These are phyloP conservation scores for Chouioia cunea DNA, from an alignment of 2,888 invertebrate species.

Conservation along the genomic window DNA sequence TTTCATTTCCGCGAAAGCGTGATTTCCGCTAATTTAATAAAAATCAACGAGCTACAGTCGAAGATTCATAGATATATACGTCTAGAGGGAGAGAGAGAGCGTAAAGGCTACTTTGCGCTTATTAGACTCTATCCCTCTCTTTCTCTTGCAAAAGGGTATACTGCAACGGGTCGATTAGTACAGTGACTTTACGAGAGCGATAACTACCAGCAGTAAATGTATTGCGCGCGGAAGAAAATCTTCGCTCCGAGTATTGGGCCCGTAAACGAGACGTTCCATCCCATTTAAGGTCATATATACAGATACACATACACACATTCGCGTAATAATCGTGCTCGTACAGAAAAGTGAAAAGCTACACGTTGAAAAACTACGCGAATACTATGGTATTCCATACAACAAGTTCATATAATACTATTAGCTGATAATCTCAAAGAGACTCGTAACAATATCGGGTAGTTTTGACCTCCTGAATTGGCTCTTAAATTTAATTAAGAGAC, in stretches of 20 bases:
- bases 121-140: neutral
- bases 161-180: constrained; percentile 23
- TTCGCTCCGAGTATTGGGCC: constrained; percentile 21
- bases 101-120: constrained; percentile 17
- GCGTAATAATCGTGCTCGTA: too few relatives aligned
- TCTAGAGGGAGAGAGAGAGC: neutral
- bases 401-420: too few relatives aligned
- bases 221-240: constrained; percentile 26
- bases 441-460: neutral
- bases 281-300: constrained; percentile 3
- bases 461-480: neutral
- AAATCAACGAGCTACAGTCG: constrained; percentile 8
- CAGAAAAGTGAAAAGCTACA: constrained; percentile 28
- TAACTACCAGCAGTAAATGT: constrained; percentile 34
- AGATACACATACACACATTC: too few relatives aligned
- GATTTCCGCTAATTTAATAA: constrained; percentile 26
- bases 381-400: too few relatives aligned
- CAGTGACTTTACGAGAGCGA: constrained; percentile 36
- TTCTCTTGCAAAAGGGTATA: neutral
- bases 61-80: neutral
- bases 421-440: too few relatives aligned
- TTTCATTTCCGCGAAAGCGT: constrained; percentile 14
- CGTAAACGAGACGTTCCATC: constrained; percentile 30
- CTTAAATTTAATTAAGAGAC: constrained; percentile 9
- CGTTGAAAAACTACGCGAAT: neutral